Base-by-base conservation (phyloP, 2,888 invertebrate species). In the Lymantria monacha region DNA sequence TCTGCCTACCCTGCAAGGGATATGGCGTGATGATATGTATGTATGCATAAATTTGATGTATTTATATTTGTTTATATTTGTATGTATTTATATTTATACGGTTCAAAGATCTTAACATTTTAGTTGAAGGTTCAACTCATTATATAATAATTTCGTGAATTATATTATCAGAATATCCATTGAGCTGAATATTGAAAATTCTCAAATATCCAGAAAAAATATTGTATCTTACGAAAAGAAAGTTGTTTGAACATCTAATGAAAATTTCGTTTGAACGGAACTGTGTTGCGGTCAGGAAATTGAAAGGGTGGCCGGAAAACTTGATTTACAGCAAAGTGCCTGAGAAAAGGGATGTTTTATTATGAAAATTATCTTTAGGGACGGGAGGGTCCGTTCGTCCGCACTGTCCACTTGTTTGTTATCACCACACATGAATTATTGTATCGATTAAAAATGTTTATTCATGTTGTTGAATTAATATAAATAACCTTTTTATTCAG, bases 271-370 rank as follows among this genome's bases (percentile, higher is more conserved):
- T 81, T 76, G 71, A 74, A 69, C 77, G 74, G 78, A 75, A 75
- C 81, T 77, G 75, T 73, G 80, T 81, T 83, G 85, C 76, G 84
- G 85, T 83, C 85, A 85, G 86, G 85, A 87, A 86, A 86, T 85
- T 83, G 85, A 84, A 83, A 84, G 82, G 83, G 79, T 78, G 79
- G 74, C 71, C 81, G 82, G 84, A 80, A 84, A 85, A 85, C 83
- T 83, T 84, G 85, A 85, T 85, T 85, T 85, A 87, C 81, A 83
- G 76, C 81, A 77, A 84, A 81, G 79, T 81, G 78, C 75, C 79
- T 74, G 72, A 80, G 82, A 83, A 84, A 83, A 83, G 85, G 86
- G 85, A 83, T 85, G 81, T 83, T 85, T 83, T 85, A 85, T 82
- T 83, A 82, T 84, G 81, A 85, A 85, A 85, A 85, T 85, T 85